Evolutionary conservation across 2,888 invertebrate species (phyloP).

Genomic region (Norana najaformis): DNA sequence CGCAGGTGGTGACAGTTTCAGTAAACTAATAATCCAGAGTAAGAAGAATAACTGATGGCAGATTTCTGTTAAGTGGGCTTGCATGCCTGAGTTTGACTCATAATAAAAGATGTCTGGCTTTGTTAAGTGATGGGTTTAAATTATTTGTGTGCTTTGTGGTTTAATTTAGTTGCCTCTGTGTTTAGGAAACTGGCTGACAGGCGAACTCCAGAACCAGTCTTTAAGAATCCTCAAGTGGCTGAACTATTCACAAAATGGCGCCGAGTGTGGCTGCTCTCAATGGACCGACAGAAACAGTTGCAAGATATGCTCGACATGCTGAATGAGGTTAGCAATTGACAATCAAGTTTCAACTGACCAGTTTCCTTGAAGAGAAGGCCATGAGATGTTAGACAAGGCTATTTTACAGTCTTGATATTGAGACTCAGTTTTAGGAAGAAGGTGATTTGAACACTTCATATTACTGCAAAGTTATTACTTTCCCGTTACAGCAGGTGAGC

Average conservation of each 20-base stretch:
- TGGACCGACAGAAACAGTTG: conserved; percentile 91
- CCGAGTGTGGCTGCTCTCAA: conserved; percentile 93
- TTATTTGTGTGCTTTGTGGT: not conserved
- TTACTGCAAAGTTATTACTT: no score
- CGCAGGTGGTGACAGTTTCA: not conserved
- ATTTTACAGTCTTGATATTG: no score
- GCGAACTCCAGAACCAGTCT: conserved; percentile 77
- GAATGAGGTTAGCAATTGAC: conserved; percentile 69
- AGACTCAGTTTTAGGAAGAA: no score
- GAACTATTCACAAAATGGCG: conserved; percentile 97
- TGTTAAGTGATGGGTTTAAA: not conserved
- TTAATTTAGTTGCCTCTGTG: not conserved
- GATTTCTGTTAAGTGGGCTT: not conserved
- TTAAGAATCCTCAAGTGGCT: conserved; percentile 73
- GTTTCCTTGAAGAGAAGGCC: not conserved
- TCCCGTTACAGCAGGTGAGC: no score
- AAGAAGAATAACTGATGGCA: not conserved
- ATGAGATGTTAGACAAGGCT: not conserved
- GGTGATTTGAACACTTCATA: no score
- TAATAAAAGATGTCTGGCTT: not conserved
- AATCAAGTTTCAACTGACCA: not conserved
- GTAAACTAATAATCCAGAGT: not conserved
- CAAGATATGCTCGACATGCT: conserved; percentile 90
- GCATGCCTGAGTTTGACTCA: not conserved
- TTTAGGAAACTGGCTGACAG: conserved; percentile 25